Base-by-base conservation (phyloP, 2,888 invertebrate species). In the Pecten maximus region DNA sequence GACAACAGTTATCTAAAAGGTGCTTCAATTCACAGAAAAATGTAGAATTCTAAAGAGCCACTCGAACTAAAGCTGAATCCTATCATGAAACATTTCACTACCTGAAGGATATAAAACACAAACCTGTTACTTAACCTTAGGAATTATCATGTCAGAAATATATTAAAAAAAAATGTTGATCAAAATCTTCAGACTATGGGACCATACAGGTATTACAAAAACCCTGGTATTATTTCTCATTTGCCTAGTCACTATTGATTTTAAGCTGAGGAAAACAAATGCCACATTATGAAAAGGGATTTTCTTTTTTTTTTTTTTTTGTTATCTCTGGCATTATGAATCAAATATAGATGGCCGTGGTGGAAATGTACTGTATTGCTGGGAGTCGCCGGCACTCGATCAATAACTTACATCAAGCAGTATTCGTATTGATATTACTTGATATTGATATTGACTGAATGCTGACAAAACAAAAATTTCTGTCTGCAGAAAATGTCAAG, bases 181-280 rank as follows among this genome's bases (percentile, higher is more conserved):
- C 10, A 15, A 74, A 74, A 74, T 74, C 74, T 28, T 74, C 74
- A 74, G 74, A 74, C 74, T 74, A 74, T 28, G 74, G 50, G 74
- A 12, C 35, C 35, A 35, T 35, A 74, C 74, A 74, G 35, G 74
- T 74, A 74, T 74, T 74, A 74, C 8, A 74, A 74, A 74, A 74
- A 74, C 12, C 35, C 8, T 74, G 60, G 74, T 15, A 74, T 74
- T 23, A 74, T 74, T 74, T 74, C 74, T 74, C 28, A 74, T 74
- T 74, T 74, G 74, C 74, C 74, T 35, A 74, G 74, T 74, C 74
- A 74, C 28, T 74, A 74, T 74, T 74, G 74, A 74, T 74, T 74
- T 35, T 74, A 74, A 74, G 74, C 74, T 35, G 35, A 74, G 74
- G 74, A 74, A 74, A 74, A 74, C 74, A 74, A 74, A 74, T 74